These are phyloP conservation scores for Argynnis bischoffii DNA, from an alignment of 2,888 invertebrate species.

Conservation along the genomic window DNA sequence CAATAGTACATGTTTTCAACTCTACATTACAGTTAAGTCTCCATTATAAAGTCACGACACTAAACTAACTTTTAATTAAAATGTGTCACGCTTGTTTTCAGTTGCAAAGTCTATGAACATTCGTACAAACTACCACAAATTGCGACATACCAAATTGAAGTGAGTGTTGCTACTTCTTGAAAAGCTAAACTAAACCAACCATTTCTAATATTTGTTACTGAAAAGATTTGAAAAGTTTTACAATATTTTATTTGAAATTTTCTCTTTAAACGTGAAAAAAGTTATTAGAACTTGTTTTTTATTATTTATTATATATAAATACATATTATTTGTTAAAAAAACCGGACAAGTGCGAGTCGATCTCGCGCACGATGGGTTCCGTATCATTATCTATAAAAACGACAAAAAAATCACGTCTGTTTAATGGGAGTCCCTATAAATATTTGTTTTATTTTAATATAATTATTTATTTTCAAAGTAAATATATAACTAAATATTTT, in stretches of 20 bases:
- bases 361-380: no score
- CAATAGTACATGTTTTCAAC: conserved; percentile 7
- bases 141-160: conserved; percentile 7
- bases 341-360: no score
- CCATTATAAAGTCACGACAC: conserved; percentile 2
- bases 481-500: no score
- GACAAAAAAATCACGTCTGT: no score
- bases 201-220: neutral
- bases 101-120: conserved; percentile 26
- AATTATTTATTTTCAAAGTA: no score
- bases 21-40: conserved; percentile 2
- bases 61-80: conserved; percentile 30
- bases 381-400: no score
- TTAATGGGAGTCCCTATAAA: no score
- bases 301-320: no score
- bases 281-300: no score
- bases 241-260: neutral
- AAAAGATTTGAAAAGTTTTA: neutral
- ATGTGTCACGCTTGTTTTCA: conserved; percentile 31
- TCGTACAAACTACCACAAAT: conserved; percentile 6
- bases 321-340: no score
- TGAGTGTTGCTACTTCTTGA: conserved; percentile 5
- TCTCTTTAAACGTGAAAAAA: neutral
- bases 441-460: no score
- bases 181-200: neutral